Base-by-base conservation (phyloP, 2,888 invertebrate genomes). In the Penaeus monodon region DNA sequence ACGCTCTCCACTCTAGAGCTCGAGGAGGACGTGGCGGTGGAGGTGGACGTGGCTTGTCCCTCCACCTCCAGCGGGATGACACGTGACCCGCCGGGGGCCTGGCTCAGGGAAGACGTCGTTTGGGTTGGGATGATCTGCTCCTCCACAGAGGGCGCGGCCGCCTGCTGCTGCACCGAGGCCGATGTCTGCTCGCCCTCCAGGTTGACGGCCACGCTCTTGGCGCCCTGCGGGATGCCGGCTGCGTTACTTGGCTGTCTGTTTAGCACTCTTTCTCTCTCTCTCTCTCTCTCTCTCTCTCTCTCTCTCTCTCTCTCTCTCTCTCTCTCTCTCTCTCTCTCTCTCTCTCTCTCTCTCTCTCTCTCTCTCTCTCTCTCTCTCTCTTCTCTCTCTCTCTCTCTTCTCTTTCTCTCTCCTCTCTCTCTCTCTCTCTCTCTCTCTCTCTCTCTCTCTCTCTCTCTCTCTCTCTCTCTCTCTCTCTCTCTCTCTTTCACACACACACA, bases 71-170 rank as follows among this genome's bases (percentile, higher is more conserved):
- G 57, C 57, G 57, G 57, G 57, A 57, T 57, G 57, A 57, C 57
- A 0, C 57, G 57, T 17, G 57, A 57, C 57, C 57, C 57, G 57
- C 17, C 57, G 57, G 57, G 57, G 57, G 57, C 57, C 57, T 57
- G 57, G 17, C 17, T 57, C 1, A 57, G 17, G 57, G 57, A 57
- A 57, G 57, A 57, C 57, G 17, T 4, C 14, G 44, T 73, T 33
- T 76, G 65, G 29, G 63, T 57, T 17, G 78, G 78, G 27, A 70
- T 77, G 38, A 77, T 63, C 65, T 76, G 77, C 24, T 29, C 64
- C 27, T n/a, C 80, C 24, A 73, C 63, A 12, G 74, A 79, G 17
- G 70, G n/a, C 7, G 33, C 27, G 4, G 49, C 14, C 57, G 57
- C 17, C 14, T 57, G 57, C 57, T 57, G 57, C 17, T 57, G 57